Evolutionary conservation across 1,140 invertebrate species (phyloP), one percentile per base, ranked within the genome.

Genomic region (Bombus superbus): DNA sequence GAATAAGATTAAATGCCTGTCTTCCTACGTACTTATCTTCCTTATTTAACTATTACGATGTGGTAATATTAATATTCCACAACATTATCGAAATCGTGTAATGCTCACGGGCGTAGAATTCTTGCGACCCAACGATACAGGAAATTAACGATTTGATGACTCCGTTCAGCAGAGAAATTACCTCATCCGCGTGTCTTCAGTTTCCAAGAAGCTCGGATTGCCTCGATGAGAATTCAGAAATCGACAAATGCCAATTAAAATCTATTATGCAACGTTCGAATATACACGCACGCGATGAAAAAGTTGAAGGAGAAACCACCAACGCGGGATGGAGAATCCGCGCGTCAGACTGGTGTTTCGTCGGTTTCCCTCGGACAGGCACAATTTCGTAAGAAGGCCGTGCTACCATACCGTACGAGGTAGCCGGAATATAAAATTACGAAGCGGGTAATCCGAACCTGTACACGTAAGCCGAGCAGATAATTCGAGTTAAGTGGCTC

Each of bases 401-500:
- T 25, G n/a, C 66, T n/a, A 32, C 28, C 32, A 53, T 59, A 57
- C 38, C 59, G 76, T 59, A 68, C 76, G 74, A 86, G 78, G 86
- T 91, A 91, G 89, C 72, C 78, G 79, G 66, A 77, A 90, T 91
- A 92, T 91, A 87, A 91, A 91, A 89, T 91, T 91, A 91, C 91
- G 77, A 75, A 73, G 53, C 80, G 74, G 53, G 89, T 90, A 88
- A 91, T 91, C 86, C 75, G 85, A 90, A 71, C 69, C 83, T 81
- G 76, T 87, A 86, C 89, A 88, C 83, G 91, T 92, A 92, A 91
- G 87, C 83, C 87, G 90, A 91, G 91, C 88, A 83, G 86, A 92
- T 91, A 91, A 91, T 91, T 91, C 91, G 77, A 91, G 90, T 88
- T 89, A 83, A 91, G 85, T 85, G 85, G 81, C 76, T 74, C 77